Conservation (phyloP, 2,888 invertebrate genomes). For the Plebejus anna region DNA sequence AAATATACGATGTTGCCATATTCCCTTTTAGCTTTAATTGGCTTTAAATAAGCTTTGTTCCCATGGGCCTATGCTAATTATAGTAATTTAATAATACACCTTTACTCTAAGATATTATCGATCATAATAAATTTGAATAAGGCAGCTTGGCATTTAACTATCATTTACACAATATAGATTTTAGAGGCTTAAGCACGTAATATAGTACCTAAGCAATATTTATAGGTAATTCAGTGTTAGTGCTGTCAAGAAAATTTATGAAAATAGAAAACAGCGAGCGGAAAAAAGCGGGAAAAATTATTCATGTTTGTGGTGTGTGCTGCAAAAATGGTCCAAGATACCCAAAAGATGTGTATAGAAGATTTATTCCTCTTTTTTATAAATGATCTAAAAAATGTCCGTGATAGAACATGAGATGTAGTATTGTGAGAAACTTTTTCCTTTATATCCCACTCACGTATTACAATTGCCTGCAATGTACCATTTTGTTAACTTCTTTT, state of each 20-base stretch:
- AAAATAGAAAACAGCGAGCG: background rate
- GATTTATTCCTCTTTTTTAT: no score
- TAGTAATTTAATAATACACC: slow-evolving; percentile 9
- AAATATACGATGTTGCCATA: background rate
- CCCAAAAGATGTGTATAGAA: no score
- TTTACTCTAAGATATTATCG: slow-evolving; percentile 15
- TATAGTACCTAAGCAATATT: background rate
- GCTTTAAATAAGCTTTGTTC: slow-evolving; percentile 7
- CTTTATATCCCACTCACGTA: slow-evolving; percentile 37
- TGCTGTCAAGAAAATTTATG: background rate
- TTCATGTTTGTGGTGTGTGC: no score
- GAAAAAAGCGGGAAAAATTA: no score
- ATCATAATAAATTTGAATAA: slow-evolving; percentile 16
- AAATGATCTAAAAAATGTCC: no score
- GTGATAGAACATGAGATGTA: no score
- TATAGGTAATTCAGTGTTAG: background rate
- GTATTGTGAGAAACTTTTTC: slow-evolving; percentile 34
- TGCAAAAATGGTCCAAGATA: no score
- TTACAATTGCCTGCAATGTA: slow-evolving; percentile 38
- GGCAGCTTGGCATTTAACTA: slow-evolving; percentile 4
- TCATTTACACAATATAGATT: slow-evolving; percentile 4
- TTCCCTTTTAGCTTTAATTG: background rate
- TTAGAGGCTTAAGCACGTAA: background rate
- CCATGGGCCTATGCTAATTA: slow-evolving; percentile 2
- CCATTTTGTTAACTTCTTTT: slow-evolving; percentile 37